phyloP scores from a whole-genome alignment of 2,113 vertebrate species.

The Balaenoptera acutorostrata region DNA sequence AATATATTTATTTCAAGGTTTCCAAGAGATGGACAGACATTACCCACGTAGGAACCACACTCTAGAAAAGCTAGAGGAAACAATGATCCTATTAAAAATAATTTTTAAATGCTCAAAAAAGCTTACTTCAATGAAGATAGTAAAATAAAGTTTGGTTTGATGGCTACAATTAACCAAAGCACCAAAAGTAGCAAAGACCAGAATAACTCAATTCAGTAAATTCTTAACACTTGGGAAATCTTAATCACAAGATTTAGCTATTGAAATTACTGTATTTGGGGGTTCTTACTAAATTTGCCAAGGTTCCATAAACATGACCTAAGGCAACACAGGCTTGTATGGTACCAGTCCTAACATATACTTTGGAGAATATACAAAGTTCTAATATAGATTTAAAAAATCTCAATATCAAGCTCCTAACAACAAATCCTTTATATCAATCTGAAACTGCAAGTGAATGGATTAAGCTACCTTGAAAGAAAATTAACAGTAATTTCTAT shows the following conservation, averaged over 20 bases:
- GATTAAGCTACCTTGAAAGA: background rate
- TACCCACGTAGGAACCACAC: background rate
- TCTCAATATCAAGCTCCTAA: background rate
- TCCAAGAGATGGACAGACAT: background rate
- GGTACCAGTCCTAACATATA: background rate
- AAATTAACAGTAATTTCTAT: background rate
- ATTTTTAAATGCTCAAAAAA: background rate
- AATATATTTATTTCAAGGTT: background rate
- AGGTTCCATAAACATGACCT: background rate
- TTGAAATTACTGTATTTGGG: background rate
- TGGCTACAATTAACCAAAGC: background rate
- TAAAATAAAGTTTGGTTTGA: slow-evolving; percentile 8
- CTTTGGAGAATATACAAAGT: background rate
- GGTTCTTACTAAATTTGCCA: background rate
- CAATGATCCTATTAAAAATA: background rate
- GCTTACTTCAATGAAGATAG: background rate
- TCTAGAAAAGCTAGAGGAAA: background rate
- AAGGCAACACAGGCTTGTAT: background rate
- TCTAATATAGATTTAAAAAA: background rate
- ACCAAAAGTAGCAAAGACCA: background rate
- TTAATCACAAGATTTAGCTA: background rate
- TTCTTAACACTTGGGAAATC: background rate
- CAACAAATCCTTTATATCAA: background rate
- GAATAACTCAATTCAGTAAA: slow-evolving; percentile 1
- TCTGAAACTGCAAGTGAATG: background rate